A percentile compares a stretch with the other conserved stretches of the same genome.
phyloP scores from a whole-genome alignment of 1,140 invertebrate genomes.

The Heliconius eleuchia region DNA sequence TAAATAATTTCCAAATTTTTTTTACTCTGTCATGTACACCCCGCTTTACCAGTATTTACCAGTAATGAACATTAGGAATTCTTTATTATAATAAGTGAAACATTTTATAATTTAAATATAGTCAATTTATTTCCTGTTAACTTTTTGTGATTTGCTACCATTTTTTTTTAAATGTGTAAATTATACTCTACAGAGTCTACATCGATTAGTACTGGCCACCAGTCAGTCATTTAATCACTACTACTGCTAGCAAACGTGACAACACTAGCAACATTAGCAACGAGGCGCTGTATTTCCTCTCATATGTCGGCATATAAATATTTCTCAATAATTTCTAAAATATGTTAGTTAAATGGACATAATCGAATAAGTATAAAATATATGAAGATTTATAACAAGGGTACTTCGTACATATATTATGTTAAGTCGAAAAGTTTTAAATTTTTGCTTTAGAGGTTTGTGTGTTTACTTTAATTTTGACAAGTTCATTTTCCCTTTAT shows the following conservation, averaged over 20 bases:
- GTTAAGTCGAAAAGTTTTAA: conserved; percentile 32
- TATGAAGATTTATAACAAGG: not conserved
- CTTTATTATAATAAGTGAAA: too few species aligned
- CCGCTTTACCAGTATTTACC: too few species aligned
- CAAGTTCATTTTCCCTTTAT: conserved; percentile 52
- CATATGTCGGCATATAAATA: not conserved
- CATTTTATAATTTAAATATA: too few species aligned
- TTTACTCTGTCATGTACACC: too few species aligned
- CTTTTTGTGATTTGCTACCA: too few species aligned
- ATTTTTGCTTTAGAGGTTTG: conserved; percentile 48
- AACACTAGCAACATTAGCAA: not conserved
- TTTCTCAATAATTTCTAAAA: not conserved
- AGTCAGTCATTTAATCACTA: too few species aligned
- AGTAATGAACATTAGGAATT: too few species aligned
- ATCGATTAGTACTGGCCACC: too few species aligned
- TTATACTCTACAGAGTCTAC: too few species aligned
- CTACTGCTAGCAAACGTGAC: not conserved
- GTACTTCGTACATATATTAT: conserved; percentile 23
- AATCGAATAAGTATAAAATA: not conserved
- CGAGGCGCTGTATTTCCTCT: not conserved
- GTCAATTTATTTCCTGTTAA: too few species aligned
- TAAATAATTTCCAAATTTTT: too few species aligned
- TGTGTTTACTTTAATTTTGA: conserved; percentile 54
- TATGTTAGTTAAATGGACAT: not conserved
- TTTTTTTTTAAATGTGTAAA: too few species aligned